A percentile compares a stretch with the other conserved stretches of the same genome.
Evolutionary conservation across 2,113 vertebrate genomes (phyloP).

Genomic region (Speoplatyrhinus poulsoni): DNA sequence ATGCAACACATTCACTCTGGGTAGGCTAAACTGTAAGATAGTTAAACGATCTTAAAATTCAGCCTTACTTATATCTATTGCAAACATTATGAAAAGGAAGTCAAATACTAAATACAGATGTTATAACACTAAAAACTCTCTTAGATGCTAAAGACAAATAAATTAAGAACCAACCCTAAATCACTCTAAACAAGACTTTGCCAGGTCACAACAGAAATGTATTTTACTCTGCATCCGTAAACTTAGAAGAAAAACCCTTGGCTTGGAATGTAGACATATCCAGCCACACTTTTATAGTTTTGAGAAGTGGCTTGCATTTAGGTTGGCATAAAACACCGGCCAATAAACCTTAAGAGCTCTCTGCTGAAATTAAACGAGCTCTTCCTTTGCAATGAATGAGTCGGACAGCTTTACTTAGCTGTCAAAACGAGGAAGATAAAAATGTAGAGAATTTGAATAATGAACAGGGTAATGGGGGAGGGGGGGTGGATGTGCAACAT

Average conservation of each 20-base stretch:
- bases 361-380: conserved; percentile 50
- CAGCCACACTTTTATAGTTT: conserved; percentile 32
- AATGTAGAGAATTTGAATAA: conserved; percentile 2
- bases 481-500: conserved; percentile 26
- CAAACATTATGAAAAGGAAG: neutral
- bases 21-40: too few relatives aligned
- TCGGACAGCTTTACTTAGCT: conserved; percentile 18
- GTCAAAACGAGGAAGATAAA: neutral
- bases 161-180: conserved; percentile 19
- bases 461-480: conserved; percentile 14
- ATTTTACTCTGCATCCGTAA: conserved; percentile 6
- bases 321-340: conserved; percentile 35
- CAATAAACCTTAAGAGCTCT: conserved; percentile 48
- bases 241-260: conserved; percentile 26
- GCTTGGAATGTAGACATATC: conserved; percentile 13
- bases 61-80: neutral
- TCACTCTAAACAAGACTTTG: neutral
- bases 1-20: too few relatives aligned
- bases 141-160: neutral
- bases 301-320: conserved; percentile 52
- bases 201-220: conserved; percentile 5
- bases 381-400: conserved; percentile 27
- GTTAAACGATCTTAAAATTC: too few relatives aligned
- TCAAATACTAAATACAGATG: conserved; percentile 17
- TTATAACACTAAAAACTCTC: neutral